Conservation (phyloP, 2,888 invertebrate species). For the Cantharis rufa region DNA sequence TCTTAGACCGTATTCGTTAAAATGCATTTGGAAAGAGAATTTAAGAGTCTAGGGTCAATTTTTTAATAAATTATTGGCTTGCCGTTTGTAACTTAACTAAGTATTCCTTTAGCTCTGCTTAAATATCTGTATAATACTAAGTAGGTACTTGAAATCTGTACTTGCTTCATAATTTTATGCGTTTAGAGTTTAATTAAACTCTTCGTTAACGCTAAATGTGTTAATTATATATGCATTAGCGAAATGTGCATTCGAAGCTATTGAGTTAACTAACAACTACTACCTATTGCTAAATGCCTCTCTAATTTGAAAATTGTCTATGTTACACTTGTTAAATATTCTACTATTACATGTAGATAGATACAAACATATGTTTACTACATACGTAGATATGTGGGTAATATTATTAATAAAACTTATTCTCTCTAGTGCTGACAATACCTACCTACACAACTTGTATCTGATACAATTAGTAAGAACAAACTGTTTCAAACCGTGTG, state of each 20-base stretch:
- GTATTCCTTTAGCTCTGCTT: too few species aligned
- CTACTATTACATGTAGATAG: background rate
- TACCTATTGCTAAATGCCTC: background rate
- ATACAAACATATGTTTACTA: too few species aligned
- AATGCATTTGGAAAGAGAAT: too few species aligned
- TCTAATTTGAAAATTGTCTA: background rate
- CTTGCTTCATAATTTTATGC: background rate
- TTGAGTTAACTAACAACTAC: background rate
- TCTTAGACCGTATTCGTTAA: too few species aligned
- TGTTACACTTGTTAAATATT: background rate
- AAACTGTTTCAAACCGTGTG: conserved; percentile 16
- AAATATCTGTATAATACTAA: too few species aligned
- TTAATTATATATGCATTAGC: background rate
- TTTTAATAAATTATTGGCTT: too few species aligned
- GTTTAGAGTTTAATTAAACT: background rate
- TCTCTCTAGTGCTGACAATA: conserved; percentile 6
- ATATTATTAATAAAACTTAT: background rate
- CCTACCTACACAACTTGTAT: conserved; percentile 8
- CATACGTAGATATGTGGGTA: background rate
- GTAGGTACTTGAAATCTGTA: background rate
- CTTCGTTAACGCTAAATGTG: background rate
- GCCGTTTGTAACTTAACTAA: too few species aligned
- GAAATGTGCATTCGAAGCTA: background rate
- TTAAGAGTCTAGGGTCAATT: too few species aligned
- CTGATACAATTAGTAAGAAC: conserved; percentile 17